Percentiles rank a stretch among this genome's conserved stretches.
Conservation (phyloP, 2,113 vertebrate genomes). For the Oxyruncus cristatus region DNA sequence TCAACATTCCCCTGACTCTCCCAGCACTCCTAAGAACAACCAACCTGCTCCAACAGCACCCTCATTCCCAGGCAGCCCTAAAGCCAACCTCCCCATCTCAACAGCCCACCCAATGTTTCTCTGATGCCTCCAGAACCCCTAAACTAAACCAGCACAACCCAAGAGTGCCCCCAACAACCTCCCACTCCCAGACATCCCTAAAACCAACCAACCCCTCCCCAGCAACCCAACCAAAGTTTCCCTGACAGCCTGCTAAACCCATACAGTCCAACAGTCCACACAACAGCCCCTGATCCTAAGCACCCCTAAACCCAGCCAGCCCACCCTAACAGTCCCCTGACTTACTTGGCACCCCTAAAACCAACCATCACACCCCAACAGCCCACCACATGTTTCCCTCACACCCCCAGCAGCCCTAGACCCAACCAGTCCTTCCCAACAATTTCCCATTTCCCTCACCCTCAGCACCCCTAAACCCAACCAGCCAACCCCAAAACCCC, state of each 20-base stretch:
- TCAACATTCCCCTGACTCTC: not conserved
- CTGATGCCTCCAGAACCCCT: not conserved
- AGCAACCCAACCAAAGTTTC: not conserved
- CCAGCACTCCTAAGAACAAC: not conserved
- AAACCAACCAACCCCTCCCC: not conserved
- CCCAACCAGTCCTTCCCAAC: not conserved
- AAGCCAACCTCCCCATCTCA: not conserved
- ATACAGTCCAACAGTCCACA: not conserved
- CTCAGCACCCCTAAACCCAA: not conserved
- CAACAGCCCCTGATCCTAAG: not conserved
- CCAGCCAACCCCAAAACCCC: not conserved
- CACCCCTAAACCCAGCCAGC: not conserved
- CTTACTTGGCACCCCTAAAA: not conserved
- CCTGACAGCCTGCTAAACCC: not conserved
- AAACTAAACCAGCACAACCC: not conserved
- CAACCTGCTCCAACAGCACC: not conserved
- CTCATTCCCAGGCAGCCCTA: not conserved
- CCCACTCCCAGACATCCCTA: not conserved
- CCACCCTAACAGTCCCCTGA: not conserved
- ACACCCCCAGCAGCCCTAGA: not conserved
- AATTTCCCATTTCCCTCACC: not conserved
- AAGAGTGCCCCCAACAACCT: not conserved
- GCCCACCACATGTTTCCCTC: not conserved
- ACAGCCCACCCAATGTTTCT: not conserved
- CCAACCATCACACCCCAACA: not conserved